Conservation (phyloP, 2,888 invertebrate genomes). For the Philopedon plagiatum region DNA sequence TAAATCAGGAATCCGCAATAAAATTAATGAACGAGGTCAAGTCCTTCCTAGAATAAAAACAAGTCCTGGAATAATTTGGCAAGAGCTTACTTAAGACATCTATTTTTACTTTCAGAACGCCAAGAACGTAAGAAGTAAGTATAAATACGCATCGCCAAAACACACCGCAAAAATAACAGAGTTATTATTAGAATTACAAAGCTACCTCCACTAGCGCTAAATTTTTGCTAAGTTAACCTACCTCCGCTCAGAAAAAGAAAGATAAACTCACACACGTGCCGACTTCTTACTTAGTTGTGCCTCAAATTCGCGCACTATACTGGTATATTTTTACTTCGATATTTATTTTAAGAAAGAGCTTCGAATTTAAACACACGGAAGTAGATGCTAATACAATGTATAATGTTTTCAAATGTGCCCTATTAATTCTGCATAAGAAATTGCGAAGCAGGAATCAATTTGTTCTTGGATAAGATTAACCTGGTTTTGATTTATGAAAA, state of each 20-base stretch:
- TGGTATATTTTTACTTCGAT: constrained; percentile 28
- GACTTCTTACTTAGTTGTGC: constrained; percentile 17
- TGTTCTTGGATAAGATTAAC: constrained; percentile 45
- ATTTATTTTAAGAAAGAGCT: constrained; percentile 38
- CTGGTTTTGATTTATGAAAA: constrained; percentile 42
- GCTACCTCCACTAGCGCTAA: constrained; percentile 45
- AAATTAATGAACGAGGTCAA: constrained; percentile 44
- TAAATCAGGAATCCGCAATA: constrained; percentile 27
- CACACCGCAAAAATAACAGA: constrained; percentile 47
- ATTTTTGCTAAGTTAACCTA: constrained; percentile 31
- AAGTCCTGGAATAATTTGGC: constrained; percentile 51
- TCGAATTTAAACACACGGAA: constrained; percentile 43
- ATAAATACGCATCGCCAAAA: constrained; percentile 45
- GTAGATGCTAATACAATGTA: constrained; percentile 30
- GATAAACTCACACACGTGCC: constrained; percentile 15
- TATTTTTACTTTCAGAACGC: constrained; percentile 42
- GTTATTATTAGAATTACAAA: constrained; percentile 50
- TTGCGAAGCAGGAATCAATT: constrained; percentile 27
- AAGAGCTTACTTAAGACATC: constrained; percentile 50
- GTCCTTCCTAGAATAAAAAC: constrained; percentile 51
- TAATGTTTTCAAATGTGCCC: constrained; percentile 34
- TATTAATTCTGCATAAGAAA: constrained; percentile 40
- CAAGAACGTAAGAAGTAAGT: constrained; percentile 51
- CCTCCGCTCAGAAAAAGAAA: constrained; percentile 33
- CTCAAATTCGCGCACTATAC: constrained; percentile 34